Base-by-base conservation (phyloP, 2,888 invertebrate species). In the Athetis lepigone region DNA sequence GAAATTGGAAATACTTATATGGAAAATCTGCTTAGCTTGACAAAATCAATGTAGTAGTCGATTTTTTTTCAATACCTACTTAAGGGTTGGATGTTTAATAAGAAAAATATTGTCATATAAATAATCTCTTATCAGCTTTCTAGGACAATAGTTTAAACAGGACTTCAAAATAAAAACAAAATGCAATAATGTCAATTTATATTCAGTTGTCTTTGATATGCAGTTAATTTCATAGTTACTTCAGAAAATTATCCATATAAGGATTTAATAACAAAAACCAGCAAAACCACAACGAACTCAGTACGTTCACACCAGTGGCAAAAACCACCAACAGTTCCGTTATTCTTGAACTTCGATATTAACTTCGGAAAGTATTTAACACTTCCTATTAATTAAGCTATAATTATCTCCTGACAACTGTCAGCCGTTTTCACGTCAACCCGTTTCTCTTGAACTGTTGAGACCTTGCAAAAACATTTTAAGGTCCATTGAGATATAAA, bases 371-470 rank as follows among this genome's bases (percentile, higher is more conserved):
- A 23, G 11, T 40, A 71, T 43, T 50, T 50, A 42, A 4, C 18
- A 59, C 50, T 70, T 70, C 73, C 73, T 49, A 18, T 33, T 60
- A 60, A 73, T 73, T 60, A 73, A 50, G 40, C 16, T 13, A 42
- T 60, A 59, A 66, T 33, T 33, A 70, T 72, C 51, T 43, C 4
- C 25, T 3, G 3, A 3, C 2, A 43, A 18, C 16, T 13, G 47
- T 5, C 19, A 13, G 25, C 13, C 58, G 37, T 66, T 23, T 5
- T 23, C 67, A 19, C 52, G 67, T 5, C 39, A 9, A 73, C 61
- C 29, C 18, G 70, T 73, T 70, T 60, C 60, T 54, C 60, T 55
- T 70, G 54, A 73, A 54, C 27, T 47, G 47, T 1, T 1, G n/a
- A 8, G 39, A 54, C 70, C 70, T 70, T 73, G 60, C 9, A 21